Evolutionary conservation across 2,888 invertebrate species (phyloP).

Genomic region (Cephonodes hylas): DNA sequence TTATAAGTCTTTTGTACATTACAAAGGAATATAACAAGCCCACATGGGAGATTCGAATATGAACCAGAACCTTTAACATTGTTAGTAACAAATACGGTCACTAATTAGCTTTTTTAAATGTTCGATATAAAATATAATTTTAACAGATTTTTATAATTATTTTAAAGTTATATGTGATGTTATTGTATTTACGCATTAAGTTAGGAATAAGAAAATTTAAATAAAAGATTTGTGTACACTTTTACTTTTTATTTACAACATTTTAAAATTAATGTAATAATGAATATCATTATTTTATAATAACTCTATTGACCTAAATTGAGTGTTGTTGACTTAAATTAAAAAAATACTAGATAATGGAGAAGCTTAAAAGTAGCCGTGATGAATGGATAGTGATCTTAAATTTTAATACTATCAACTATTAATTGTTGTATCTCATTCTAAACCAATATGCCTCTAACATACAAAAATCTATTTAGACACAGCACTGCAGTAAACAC

Average conservation of each 20-base stretch:
- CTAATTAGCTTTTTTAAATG: conserved; percentile 3
- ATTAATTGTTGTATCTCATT: too few relatives aligned
- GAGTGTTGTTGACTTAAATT: too few relatives aligned
- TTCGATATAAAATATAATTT: conserved; percentile 15
- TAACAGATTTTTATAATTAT: conserved; percentile 19
- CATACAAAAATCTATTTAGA: too few relatives aligned
- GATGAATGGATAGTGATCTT: too few relatives aligned
- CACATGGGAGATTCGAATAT: not conserved
- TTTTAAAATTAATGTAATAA: too few relatives aligned
- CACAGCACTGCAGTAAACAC: too few relatives aligned
- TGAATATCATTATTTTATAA: too few relatives aligned
- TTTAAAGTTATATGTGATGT: conserved; percentile 29
- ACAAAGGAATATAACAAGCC: not conserved
- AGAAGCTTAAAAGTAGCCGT: too few relatives aligned
- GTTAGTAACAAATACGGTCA: not conserved
- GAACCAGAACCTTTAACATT: not conserved
- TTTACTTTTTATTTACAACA: not conserved
- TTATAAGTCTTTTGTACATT: not conserved
- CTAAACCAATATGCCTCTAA: too few relatives aligned
- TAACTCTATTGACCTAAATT: too few relatives aligned
- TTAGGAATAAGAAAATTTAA: conserved; percentile 3
- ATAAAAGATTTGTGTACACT: not conserved
- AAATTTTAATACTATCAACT: too few relatives aligned
- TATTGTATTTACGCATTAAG: conserved; percentile 16
- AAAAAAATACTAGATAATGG: too few relatives aligned